Conservation (phyloP, 2,888 invertebrate genomes). For the Drosophila emarginata region DNA sequence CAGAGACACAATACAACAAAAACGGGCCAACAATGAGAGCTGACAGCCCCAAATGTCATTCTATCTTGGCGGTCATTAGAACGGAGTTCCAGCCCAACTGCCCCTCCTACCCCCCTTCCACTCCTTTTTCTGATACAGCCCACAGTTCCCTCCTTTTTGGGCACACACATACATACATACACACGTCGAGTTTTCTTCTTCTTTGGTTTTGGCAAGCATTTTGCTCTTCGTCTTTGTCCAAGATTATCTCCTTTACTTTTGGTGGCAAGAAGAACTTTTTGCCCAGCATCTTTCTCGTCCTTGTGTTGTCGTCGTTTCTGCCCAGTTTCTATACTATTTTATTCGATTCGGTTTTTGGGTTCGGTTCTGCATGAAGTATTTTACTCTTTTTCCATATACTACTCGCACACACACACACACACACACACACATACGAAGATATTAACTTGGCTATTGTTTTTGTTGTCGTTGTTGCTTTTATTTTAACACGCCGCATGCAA, state of each 20-base stretch:
- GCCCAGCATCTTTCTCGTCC: constrained; percentile 31
- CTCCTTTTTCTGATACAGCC: not conserved
- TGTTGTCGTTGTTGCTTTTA: constrained; percentile 70
- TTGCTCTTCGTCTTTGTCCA: constrained; percentile 66
- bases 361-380: constrained; percentile 77
- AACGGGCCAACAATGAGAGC: constrained; percentile 72
- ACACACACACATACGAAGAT: constrained; percentile 34
- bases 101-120: not conserved
- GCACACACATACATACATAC: constrained; percentile 31
- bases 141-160: constrained; percentile 30
- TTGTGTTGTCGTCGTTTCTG: constrained; percentile 21
- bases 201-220: constrained; percentile 49
- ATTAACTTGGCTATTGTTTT: constrained; percentile 77
- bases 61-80: constrained; percentile 79
- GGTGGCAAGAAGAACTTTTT: constrained; percentile 76
- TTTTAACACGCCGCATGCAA: constrained; percentile 72
- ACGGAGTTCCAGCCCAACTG: constrained; percentile 58
- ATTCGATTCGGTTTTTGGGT: constrained; percentile 61
- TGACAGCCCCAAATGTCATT: constrained; percentile 79
- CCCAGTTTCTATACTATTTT: constrained; percentile 33
- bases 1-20: constrained; percentile 51
- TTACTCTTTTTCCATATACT: constrained; percentile 68
- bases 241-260: constrained; percentile 77
- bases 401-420: constrained; percentile 21
- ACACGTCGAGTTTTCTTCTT: constrained; percentile 46